Conservation (phyloP, 2,797 vertebrate genomes). For the Monodelphis domestica region DNA sequence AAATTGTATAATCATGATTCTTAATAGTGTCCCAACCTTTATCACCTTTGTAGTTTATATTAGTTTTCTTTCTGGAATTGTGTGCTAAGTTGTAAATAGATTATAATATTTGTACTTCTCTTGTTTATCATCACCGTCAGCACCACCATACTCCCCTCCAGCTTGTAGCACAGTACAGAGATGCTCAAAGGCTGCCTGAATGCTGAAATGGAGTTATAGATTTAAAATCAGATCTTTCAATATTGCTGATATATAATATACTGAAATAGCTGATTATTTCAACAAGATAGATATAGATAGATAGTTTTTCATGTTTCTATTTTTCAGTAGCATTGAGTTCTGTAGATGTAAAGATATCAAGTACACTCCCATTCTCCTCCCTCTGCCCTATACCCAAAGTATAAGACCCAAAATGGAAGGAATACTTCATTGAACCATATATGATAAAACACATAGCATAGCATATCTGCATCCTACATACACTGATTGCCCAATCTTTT, state of each 20-base stretch:
- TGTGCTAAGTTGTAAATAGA: neutral
- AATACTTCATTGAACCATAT: neutral
- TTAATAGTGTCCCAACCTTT: neutral
- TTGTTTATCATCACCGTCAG: neutral
- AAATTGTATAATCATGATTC: neutral
- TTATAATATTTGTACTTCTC: neutral
- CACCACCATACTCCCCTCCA: no score
- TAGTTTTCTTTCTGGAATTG: neutral
- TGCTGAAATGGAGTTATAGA: neutral
- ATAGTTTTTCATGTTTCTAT: no score
- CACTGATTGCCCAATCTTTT: neutral
- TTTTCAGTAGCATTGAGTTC: neutral
- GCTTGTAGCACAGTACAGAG: neutral
- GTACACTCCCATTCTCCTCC: neutral
- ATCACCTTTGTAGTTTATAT: neutral
- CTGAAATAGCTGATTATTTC: neutral
- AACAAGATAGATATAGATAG: no score
- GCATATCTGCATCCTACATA: neutral
- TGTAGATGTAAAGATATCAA: neutral
- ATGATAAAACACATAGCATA: neutral
- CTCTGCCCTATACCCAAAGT: neutral
- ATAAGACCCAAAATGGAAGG: neutral
- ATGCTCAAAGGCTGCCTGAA: neutral
- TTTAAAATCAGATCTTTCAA: neutral
- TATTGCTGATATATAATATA: neutral